Evolutionary conservation across 2,797 vertebrate species (phyloP), one percentile per base, ranked within the genome.

Genomic region (Platyrinchus mystaceus): DNA sequence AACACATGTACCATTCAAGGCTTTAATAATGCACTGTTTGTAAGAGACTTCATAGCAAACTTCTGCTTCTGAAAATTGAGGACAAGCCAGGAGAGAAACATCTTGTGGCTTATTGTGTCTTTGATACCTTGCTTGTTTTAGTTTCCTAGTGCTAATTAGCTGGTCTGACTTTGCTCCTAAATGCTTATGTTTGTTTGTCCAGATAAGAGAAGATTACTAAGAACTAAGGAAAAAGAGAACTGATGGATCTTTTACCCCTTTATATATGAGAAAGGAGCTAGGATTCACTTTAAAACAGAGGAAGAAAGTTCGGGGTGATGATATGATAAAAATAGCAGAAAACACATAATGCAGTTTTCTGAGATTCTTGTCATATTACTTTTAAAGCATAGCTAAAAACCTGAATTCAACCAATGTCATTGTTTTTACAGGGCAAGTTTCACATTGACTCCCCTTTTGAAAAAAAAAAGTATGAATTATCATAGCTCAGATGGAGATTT

Each of bases 111-210:
- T 66, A 34, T 50, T 68, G 39, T 44, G 7, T 55, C 37, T 46
- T 82, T 52, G 30, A 39, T 52, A 60, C 17, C 9, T 82, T 85
- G 6, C 2, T 75, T 59, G 7, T 18, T 59, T 87, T 73, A 53
- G 7, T 41, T 76, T 37, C 41, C 4, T 47, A 20, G 30, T 47
- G 49, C 7, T 18, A 49, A 36, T 62, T 37, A 8, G 28, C 9
- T 64, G 18, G 37, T 71, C 36, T 49, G 18, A 64, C 50, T 85
- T 82, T 64, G 16, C 15, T 68, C 23, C 23, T 70, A 43, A 92
- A 76, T 5, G 36, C 13, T 23, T 53, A 36, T 0, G 3, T 34
- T 66, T 16, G 0, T 44, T 70, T 60, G 34, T 49, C 37, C n/a
- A 49, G 15, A 23, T 53, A 36, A 66, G 15, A 43, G 50, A 34